A percentile compares a stretch with the other conserved stretches of the same genome.
Evolutionary conservation across 2,113 vertebrate species (phyloP).

Genomic region (Anser cygnoides): DNA sequence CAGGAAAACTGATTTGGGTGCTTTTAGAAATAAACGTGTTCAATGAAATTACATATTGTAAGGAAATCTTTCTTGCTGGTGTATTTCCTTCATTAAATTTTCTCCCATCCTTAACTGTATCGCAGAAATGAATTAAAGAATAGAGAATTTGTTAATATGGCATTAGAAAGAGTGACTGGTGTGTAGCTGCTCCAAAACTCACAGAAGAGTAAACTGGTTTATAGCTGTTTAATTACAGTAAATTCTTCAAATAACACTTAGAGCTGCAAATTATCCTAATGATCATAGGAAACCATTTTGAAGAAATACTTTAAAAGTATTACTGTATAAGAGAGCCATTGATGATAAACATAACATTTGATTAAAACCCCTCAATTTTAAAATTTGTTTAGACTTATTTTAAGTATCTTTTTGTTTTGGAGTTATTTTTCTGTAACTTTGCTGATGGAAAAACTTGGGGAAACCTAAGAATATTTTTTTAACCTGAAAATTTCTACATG

Average conservation of each 20-base stretch:
- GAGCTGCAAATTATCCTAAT: not conserved
- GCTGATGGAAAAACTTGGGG: not conserved
- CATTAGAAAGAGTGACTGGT: accelerated
- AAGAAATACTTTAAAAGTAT: not conserved
- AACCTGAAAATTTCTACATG: not conserved
- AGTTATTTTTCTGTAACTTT: not conserved
- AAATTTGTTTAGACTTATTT: not conserved
- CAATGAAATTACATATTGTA: not conserved
- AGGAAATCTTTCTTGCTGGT: not conserved
- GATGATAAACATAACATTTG: not conserved
- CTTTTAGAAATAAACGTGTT: not conserved
- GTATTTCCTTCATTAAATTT: not conserved
- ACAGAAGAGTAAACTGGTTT: not conserved
- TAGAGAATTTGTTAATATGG: too few relatives aligned
- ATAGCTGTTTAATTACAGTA: not conserved
- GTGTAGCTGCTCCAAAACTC: not conserved
- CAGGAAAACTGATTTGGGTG: too few relatives aligned
- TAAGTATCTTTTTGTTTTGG: accelerated
- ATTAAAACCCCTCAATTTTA: accelerated
- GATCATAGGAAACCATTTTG: not conserved
- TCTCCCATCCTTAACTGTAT: not conserved
- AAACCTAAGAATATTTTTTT: not conserved
- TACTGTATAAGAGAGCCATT: not conserved
- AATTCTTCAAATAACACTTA: not conserved
- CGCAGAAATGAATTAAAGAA: not conserved